Evolutionary conservation across 2,888 invertebrate genomes (phyloP), one percentile per base, ranked within the genome.

Genomic region (Tryphoninae sp.): DNA sequence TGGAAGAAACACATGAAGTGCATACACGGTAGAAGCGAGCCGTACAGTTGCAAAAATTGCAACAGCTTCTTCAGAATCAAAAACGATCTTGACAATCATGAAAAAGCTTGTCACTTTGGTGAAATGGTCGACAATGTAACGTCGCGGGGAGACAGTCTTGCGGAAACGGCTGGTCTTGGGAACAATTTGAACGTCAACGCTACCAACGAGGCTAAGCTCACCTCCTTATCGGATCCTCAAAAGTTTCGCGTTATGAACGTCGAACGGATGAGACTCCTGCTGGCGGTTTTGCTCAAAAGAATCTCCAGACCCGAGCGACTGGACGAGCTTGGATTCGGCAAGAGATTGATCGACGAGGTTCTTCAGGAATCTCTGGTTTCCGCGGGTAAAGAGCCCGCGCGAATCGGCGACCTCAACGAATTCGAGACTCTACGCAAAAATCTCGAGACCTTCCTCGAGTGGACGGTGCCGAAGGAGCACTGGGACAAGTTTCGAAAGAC

Each of bases 1-100:
- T 94, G 97, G 92, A 97, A 97, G 92, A 96, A 97, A 82, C 97
- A 97, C 90, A 96, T 97, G 96, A 94, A 95, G 82, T 96, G 96
- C 87, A 96, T 97, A 74, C 97, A 97, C 90, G 95, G 96, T 42
- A 94, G 96, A 85, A 94, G 94, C 82, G 95, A 96, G 85, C 96
- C 96, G 0, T 97, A 97, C 89, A 94, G 95, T 89, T 97, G 97
- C 89, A 92, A 93, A 22, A 94, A 94, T 69, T 97, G 97, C 90
- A 93, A 94, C 42, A 93, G 94, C 64, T 96, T 96, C 90, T 96
- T 96, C 89, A 95, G 96, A 89, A 94, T 96, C 42, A 97, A 97
- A 91, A 94, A 93, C 64, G 95, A 96, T 68, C 92, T 97, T 67
- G 95, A 96, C 79, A 92, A 91, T 11, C 97, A 97, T 89, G 92